A percentile compares a stretch with the other conserved stretches of the same genome.
phyloP scores from a whole-genome alignment of 35 echinoderm and acorn worm genomes.

The Heliocidaris erythrogramma region DNA sequence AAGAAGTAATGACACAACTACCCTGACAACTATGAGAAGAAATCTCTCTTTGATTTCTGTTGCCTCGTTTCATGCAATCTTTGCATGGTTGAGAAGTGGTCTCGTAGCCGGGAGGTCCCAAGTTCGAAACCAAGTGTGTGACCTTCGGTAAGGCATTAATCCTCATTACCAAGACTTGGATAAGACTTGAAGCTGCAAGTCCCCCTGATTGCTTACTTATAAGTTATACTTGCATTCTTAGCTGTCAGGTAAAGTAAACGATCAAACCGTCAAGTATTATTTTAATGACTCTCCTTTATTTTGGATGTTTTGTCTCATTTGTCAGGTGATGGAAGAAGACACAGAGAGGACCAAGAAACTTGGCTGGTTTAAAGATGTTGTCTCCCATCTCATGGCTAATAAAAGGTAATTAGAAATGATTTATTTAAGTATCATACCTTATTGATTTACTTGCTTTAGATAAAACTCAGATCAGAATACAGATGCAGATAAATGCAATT shows the following conservation, averaged over 20 bases:
- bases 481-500: neutral
- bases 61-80: neutral
- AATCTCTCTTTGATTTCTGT: neutral
- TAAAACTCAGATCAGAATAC: neutral
- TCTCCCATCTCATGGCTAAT: neutral
- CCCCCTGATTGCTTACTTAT: too few species aligned
- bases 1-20: too few species aligned
- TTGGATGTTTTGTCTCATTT: neutral
- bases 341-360: neutral
- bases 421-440: too few species aligned
- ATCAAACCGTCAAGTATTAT: too few species aligned
- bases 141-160: too few species aligned
- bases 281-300: neutral
- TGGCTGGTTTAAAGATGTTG: neutral
- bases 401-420: slow-evolving; percentile 26
- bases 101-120: too few species aligned
- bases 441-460: neutral
- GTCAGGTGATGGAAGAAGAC: neutral
- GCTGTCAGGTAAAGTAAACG: too few species aligned
- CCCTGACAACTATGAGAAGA: neutral
- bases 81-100: too few species aligned
- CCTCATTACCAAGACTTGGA: too few species aligned
- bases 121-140: too few species aligned
- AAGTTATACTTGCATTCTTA: too few species aligned
- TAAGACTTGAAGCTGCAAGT: too few species aligned